phyloP scores from a whole-genome alignment of 2,888 invertebrate species.

The Hoplodrina blanda region DNA sequence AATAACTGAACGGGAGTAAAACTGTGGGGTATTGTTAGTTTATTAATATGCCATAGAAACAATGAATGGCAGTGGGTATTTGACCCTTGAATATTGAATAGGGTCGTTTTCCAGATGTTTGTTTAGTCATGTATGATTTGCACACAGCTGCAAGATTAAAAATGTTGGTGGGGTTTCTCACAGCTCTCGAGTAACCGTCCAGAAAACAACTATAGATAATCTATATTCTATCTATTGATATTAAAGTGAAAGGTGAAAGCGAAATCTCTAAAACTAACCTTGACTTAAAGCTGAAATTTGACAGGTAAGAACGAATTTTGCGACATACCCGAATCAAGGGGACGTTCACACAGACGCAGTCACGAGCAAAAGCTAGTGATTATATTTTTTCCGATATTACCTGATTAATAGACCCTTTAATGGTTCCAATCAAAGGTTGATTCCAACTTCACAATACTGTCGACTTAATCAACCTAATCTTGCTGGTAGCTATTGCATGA shows the following conservation, averaged over 20 bases:
- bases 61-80: not conserved
- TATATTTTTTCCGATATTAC: not conserved
- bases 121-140: slow-evolving; percentile 12
- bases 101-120: slow-evolving; percentile 7
- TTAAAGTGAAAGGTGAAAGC: too few species aligned
- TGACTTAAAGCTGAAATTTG: too few species aligned
- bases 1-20: too few species aligned
- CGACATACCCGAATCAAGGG: too few species aligned
- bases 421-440: not conserved
- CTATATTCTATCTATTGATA: too few species aligned
- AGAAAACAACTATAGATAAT: not conserved
- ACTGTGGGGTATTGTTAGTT: too few species aligned
- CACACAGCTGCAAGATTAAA: slow-evolving; percentile 11
- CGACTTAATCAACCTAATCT: not conserved
- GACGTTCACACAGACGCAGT: too few species aligned
- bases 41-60: not conserved
- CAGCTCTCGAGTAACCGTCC: slow-evolving; percentile 13
- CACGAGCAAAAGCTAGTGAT: too few species aligned
- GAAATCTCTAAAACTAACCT: too few species aligned
- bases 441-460: not conserved
- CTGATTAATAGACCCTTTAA: not conserved
- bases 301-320: too few species aligned
- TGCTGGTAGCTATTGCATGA: not conserved
- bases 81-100: slow-evolving; percentile 2
- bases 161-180: slow-evolving; percentile 16